These are phyloP conservation scores for Bombus waltoni DNA, from an alignment of 1,140 invertebrate genomes.

Conservation along the genomic window DNA sequence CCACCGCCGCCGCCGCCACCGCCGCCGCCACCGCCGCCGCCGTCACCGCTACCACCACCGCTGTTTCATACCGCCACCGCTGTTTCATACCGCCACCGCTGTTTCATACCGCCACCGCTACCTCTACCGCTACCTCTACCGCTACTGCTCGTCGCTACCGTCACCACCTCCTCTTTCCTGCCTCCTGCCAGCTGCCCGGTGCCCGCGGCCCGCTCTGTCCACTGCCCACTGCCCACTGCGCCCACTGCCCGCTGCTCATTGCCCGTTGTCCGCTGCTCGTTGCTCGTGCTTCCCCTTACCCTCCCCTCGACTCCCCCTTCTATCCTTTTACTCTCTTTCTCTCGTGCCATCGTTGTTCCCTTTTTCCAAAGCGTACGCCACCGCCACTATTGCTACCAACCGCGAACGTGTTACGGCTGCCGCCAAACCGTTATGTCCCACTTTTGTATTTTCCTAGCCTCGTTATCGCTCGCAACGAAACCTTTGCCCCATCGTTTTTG, in stretches of 20 bases:
- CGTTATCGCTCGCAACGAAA: slow-evolving; percentile 2
- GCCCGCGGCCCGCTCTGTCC: neutral
- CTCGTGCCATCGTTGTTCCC: neutral
- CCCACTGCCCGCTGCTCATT: neutral
- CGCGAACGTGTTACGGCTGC: neutral
- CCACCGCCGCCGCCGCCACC: neutral
- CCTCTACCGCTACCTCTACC: neutral
- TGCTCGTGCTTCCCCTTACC: neutral
- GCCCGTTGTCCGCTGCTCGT: neutral
- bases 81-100: neutral
- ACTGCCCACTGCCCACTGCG: neutral
- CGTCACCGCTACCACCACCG: neutral
- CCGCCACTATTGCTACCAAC: neutral
- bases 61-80: neutral
- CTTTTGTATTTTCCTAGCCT: slow-evolving; percentile 10
- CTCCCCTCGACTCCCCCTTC: neutral
- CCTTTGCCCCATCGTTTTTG: neutral
- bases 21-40: neutral
- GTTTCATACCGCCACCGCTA: neutral
- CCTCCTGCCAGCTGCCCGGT: neutral
- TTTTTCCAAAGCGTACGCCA: slow-evolving; percentile 1
- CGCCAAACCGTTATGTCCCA: slow-evolving; percentile 1
- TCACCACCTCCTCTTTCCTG: neutral
- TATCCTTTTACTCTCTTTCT: slow-evolving; percentile 1
- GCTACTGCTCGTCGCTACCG: neutral